Evolutionary conservation across 2,113 vertebrate species (phyloP), one percentile per base, ranked within the genome.

Genomic region (Ornithorhynchus anatinus): DNA sequence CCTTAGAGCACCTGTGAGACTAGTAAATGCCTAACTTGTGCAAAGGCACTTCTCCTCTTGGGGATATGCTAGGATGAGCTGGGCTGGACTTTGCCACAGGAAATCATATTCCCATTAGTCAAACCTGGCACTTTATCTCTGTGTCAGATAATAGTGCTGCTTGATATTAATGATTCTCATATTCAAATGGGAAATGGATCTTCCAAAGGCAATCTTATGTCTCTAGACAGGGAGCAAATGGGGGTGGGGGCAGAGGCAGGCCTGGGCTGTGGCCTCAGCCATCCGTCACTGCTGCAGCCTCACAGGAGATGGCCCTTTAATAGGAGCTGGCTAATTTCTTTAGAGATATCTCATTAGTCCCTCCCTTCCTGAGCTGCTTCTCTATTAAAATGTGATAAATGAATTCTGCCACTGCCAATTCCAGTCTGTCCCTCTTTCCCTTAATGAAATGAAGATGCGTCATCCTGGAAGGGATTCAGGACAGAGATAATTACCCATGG

Each of bases 341-440:
- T 81, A 91, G 87, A 93, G 90, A 91, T 89, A 85, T 89, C 87
- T 93, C 92, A 94, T 95, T 94, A 95, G 84, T 75, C 77, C 76
- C 75, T 61, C 90, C 86, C 82, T 94, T 93, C 67, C 73, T 76
- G 42, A 92, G 86, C 79, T 92, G 92, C 86, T 84, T 91, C 85
- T 92, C 90, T 91, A 92, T 94, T 95, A 94, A 94, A 95, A 93
- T 69, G 79, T 90, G 91, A 92, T 90, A 92, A 92, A 94, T 94
- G 87, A 93, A 94, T 90, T 91, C 90, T 88, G 89, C 85, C 85
- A 82, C 59, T 87, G 82, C 78, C 85, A 86, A 84, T 89, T 89
- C 72, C 57, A 89, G 56, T 70, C 72, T 89, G 81, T 91, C 80
- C 78, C 70, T 75, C 75, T 72, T 56, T 74, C 63, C 68, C 61